phyloP scores from a whole-genome alignment of 1,140 invertebrate genomes.

The Limonius californicus region DNA sequence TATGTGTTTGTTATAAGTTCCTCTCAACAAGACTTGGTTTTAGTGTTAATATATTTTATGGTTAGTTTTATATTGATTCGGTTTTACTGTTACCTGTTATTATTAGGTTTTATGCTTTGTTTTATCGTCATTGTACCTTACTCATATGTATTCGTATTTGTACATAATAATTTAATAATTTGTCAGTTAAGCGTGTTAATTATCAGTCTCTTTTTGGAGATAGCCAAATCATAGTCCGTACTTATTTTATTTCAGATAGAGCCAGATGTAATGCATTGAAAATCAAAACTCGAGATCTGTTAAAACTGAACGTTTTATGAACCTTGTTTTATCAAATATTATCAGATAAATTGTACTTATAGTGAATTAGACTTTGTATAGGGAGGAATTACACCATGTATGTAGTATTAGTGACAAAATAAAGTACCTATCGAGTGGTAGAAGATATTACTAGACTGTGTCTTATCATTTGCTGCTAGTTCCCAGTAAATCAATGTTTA shows the following conservation, averaged over 20 bases:
- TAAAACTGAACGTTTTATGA: too few species aligned
- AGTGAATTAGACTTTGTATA: background rate
- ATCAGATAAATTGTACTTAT: slow-evolving; percentile 5
- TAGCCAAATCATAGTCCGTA: too few species aligned
- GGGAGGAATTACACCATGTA: background rate
- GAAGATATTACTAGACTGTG: background rate
- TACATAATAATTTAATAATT: too few species aligned
- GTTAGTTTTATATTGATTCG: slow-evolving; percentile 7
- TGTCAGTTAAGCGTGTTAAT: too few species aligned
- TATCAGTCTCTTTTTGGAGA: too few species aligned
- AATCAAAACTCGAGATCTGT: too few species aligned
- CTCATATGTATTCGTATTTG: too few species aligned
- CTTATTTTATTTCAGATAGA: too few species aligned
- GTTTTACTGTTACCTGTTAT: slow-evolving; percentile 12
- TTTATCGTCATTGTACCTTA: background rate
- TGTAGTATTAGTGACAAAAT: background rate
- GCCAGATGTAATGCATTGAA: too few species aligned
- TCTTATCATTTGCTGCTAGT: background rate
- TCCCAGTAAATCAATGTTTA: background rate
- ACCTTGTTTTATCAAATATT: too few species aligned
- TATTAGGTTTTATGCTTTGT: slow-evolving; percentile 9
- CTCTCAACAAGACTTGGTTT: background rate
- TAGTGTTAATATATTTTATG: slow-evolving; percentile 8
- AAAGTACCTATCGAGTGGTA: background rate
- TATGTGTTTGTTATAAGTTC: background rate